Evolutionary conservation across 1,140 invertebrate species (phyloP).

Genomic region (Vollenhovia emeryi): DNA sequence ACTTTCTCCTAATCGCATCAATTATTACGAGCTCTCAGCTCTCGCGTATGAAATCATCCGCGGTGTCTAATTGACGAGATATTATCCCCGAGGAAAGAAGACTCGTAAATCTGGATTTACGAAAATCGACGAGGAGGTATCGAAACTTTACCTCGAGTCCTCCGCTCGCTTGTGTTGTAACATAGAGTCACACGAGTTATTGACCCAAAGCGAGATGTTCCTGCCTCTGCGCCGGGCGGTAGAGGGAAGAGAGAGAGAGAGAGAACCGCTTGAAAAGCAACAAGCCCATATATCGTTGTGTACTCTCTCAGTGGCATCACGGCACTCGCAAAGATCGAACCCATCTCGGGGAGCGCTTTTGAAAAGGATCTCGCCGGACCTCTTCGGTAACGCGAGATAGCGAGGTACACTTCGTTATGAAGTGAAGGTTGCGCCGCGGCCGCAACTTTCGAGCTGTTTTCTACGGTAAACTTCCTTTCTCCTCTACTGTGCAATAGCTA

Average conservation of each 20-base stretch:
- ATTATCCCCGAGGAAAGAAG: background rate
- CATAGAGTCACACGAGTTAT: conserved; percentile 45
- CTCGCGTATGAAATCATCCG: conserved; percentile 33
- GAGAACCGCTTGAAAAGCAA: conserved; percentile 40
- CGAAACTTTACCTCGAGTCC: conserved; percentile 14
- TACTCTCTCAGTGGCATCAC: background rate
- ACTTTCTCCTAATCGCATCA: conserved; percentile 60
- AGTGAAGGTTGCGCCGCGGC: conserved; percentile 38
- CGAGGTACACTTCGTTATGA: conserved; percentile 40
- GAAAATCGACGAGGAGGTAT: conserved; percentile 37
- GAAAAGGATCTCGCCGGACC: too few relatives aligned
- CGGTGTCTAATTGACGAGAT: conserved; percentile 30
- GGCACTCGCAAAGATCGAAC: conserved; percentile 3
- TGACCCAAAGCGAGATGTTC: conserved; percentile 50
- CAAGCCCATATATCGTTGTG: conserved; percentile 33
- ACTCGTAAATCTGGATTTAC: conserved; percentile 26
- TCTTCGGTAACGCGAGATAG: background rate
- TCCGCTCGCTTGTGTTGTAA: conserved; percentile 7
- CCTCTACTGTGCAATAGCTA: conserved; percentile 19
- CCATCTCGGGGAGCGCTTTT: background rate
- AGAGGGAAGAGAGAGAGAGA: background rate
- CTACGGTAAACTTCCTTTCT: conserved; percentile 69
- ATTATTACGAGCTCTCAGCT: conserved; percentile 51
- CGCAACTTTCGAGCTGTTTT: conserved; percentile 66
- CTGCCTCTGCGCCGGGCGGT: background rate